These are phyloP conservation scores for Rhynchotus rufescens DNA, from an alignment of 2,797 vertebrate genomes.

Conservation along the genomic window DNA sequence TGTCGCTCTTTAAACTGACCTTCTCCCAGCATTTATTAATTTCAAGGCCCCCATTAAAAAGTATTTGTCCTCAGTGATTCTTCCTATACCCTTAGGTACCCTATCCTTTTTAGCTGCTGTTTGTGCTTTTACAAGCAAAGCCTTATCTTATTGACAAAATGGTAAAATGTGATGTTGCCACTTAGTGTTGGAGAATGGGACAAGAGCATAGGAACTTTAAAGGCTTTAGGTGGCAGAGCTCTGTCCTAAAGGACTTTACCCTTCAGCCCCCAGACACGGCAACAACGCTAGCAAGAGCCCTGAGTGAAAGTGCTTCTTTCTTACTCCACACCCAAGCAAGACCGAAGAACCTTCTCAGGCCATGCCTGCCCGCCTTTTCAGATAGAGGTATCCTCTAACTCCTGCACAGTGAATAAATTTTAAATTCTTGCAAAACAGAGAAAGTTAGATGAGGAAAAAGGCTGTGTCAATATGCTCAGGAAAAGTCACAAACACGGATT, in stretches of 20 bases:
- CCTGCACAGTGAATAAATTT: background rate
- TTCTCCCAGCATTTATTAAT: background rate
- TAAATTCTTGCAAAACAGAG: background rate
- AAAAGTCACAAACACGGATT: background rate
- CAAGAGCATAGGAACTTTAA: background rate
- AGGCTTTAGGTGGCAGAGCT: background rate
- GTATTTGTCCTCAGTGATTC: background rate
- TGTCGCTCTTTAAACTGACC: background rate
- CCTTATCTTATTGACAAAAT: background rate
- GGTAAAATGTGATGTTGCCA: background rate
- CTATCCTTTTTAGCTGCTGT: background rate
- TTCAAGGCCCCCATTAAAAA: background rate
- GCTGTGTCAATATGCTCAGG: background rate
- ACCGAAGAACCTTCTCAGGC: background rate
- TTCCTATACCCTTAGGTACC: background rate
- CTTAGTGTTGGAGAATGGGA: background rate
- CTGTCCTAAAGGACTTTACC: background rate
- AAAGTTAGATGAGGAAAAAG: background rate
- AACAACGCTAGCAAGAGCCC: background rate
- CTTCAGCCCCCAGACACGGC: background rate
- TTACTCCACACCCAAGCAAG: background rate
- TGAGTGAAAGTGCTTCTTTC: background rate
- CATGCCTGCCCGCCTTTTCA: background rate
- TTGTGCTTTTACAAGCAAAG: accelerated
- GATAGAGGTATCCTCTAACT: background rate